These are phyloP conservation scores for Diadophis punctatus DNA, from an alignment of 2,113 vertebrate genomes.

Conservation along the genomic window DNA sequence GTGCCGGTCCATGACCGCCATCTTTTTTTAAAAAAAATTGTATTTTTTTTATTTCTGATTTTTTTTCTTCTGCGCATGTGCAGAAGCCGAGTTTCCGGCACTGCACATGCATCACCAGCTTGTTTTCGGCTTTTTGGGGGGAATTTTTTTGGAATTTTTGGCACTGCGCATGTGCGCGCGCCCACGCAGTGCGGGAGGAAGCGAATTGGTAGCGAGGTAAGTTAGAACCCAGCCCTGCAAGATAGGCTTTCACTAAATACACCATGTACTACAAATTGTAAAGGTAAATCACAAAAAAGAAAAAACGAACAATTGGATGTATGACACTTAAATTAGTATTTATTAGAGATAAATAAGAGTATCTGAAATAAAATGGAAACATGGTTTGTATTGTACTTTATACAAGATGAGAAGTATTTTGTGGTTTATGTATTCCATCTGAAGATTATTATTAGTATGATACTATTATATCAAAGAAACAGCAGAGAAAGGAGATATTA, in stretches of 20 bases:
- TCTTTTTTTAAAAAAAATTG: too few species aligned
- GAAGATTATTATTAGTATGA: constrained; percentile 35
- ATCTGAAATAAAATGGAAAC: constrained; percentile 14
- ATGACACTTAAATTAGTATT: constrained; percentile 21
- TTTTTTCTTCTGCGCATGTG: too few species aligned
- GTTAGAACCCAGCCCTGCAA: too few species aligned
- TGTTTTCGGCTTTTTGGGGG: too few species aligned
- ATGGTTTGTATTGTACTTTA: background rate
- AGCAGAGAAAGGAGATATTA: constrained; percentile 26
- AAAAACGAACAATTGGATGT: constrained; percentile 17
- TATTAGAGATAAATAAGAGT: background rate
- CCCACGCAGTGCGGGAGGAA: too few species aligned
- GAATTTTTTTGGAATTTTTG: too few species aligned
- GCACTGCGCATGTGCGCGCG: too few species aligned
- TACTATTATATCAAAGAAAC: constrained; percentile 31
- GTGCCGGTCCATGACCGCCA: too few species aligned
- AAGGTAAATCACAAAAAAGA: constrained; percentile 24
- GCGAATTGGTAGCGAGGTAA: too few species aligned
- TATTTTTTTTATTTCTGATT: too few species aligned
- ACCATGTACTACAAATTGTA: background rate
- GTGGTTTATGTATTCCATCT: constrained; percentile 27
- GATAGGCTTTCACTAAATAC: background rate
- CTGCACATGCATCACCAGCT: too few species aligned
- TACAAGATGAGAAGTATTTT: constrained; percentile 27
- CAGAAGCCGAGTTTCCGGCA: too few species aligned